Conservation (phyloP, 2,113 vertebrate genomes). For the Sinocyclocheilus maitianheensis region DNA sequence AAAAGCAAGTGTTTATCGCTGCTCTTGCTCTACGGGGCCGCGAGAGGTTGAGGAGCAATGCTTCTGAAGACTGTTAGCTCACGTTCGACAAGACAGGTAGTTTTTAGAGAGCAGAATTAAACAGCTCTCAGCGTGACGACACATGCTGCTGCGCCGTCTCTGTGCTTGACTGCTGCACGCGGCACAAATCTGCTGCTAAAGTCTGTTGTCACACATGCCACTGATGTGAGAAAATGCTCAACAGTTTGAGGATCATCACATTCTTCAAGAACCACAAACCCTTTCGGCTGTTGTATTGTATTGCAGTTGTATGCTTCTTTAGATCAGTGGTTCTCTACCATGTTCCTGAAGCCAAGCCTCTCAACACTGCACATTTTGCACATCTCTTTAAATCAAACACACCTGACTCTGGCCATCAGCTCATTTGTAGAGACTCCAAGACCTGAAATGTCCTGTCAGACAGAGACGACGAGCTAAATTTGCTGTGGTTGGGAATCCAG, state of each 20-base stretch:
- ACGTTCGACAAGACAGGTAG: neutral
- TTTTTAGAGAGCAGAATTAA: constrained; percentile 13
- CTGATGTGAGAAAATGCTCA: neutral
- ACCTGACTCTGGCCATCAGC: no score
- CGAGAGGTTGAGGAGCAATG: constrained; percentile 9
- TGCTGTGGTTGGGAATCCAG: neutral
- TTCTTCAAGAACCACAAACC: neutral
- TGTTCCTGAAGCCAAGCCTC: no score
- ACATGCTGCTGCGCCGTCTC: neutral
- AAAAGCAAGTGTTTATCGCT: constrained; percentile 18
- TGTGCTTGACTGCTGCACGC: neutral
- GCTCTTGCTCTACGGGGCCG: constrained; percentile 11
- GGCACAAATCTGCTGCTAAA: neutral
- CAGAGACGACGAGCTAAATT: no score
- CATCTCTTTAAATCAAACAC: no score
- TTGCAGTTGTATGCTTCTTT: neutral
- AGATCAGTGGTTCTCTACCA: no score
- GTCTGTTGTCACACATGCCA: neutral
- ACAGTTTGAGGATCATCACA: neutral
- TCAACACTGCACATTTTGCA: no score
- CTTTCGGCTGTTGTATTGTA: neutral
- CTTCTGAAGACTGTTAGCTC: neutral
- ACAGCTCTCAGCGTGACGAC: neutral
- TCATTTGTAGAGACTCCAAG: no score
- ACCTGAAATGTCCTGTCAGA: no score